A percentile compares a stretch with the other conserved stretches of the same genome.
Conservation (phyloP, 2,888 invertebrate species). For the Lysandra bellargus region DNA sequence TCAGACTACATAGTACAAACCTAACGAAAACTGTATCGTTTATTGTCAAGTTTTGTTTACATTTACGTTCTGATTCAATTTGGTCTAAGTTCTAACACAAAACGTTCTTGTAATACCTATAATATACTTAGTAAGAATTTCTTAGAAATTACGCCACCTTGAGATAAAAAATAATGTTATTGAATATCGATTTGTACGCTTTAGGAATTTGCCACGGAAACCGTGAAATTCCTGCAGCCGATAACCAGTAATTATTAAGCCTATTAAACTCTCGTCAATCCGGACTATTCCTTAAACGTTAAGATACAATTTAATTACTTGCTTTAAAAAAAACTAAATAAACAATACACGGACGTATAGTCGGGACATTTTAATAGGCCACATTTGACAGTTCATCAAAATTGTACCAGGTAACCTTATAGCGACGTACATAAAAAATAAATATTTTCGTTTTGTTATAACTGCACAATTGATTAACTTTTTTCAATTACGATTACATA, state of each 20-base stretch:
- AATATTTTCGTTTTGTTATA: too few species aligned
- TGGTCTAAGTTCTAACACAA: background rate
- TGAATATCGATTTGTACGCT: slow-evolving; percentile 1
- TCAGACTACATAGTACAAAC: too few species aligned
- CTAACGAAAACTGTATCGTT: background rate
- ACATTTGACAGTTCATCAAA: too few species aligned
- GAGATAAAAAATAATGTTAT: background rate
- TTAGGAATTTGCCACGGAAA: background rate
- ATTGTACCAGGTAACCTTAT: too few species aligned
- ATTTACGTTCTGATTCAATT: background rate
- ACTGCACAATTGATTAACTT: too few species aligned
- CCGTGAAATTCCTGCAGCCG: background rate
- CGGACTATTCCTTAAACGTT: background rate
- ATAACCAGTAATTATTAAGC: background rate
- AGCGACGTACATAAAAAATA: too few species aligned
- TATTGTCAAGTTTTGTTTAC: background rate
- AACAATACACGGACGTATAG: too few species aligned
- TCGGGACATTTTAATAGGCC: too few species aligned
- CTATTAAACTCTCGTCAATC: slow-evolving; percentile 7
- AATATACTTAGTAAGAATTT: background rate
- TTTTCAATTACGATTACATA: too few species aligned
- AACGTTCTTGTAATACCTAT: background rate
- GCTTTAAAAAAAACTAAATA: too few species aligned
- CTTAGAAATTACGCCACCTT: background rate
- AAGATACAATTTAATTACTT: background rate